These are phyloP conservation scores for Myrmophylax atrothorax DNA, from an alignment of 2,113 vertebrate genomes.

Conservation along the genomic window DNA sequence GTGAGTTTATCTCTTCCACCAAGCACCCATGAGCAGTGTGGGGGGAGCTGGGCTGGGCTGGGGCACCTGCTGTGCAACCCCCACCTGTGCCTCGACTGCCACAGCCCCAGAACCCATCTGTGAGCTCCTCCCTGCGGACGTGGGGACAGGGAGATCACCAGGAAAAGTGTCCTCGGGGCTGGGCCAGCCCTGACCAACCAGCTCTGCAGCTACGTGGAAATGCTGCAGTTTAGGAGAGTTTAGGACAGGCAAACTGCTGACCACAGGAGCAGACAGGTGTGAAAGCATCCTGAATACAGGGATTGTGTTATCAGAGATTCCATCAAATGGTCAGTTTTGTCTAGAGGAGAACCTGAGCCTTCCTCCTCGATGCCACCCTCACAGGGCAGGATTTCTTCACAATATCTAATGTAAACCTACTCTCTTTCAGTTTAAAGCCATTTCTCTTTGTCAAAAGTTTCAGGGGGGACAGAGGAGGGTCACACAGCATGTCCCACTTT, in stretches of 20 bases:
- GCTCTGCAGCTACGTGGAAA: background rate
- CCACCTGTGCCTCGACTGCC: fast-evolving
- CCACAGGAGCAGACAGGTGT: fast-evolving
- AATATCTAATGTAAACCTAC: fast-evolving
- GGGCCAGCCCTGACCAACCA: background rate
- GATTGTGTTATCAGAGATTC: background rate
- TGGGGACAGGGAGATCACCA: background rate
- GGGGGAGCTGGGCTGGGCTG: background rate
- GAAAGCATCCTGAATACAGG: background rate
- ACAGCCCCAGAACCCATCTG: background rate
- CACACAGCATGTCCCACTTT: background rate
- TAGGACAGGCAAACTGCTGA: background rate
- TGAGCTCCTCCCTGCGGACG: background rate
- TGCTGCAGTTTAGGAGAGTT: fast-evolving
- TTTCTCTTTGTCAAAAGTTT: background rate
- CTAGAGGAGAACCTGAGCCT: background rate
- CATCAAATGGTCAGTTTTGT: fast-evolving
- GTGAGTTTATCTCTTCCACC: background rate
- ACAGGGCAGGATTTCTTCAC: fast-evolving
- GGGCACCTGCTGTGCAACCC: background rate
- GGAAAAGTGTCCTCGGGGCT: background rate
- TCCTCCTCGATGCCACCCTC: background rate
- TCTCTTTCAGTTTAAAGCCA: background rate
- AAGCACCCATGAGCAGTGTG: fast-evolving
- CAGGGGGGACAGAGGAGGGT: background rate